Percentiles rank a stretch among this genome's conserved stretches.
phyloP scores from a whole-genome alignment of 2,797 vertebrate species.

The Melopsittacus undulatus region DNA sequence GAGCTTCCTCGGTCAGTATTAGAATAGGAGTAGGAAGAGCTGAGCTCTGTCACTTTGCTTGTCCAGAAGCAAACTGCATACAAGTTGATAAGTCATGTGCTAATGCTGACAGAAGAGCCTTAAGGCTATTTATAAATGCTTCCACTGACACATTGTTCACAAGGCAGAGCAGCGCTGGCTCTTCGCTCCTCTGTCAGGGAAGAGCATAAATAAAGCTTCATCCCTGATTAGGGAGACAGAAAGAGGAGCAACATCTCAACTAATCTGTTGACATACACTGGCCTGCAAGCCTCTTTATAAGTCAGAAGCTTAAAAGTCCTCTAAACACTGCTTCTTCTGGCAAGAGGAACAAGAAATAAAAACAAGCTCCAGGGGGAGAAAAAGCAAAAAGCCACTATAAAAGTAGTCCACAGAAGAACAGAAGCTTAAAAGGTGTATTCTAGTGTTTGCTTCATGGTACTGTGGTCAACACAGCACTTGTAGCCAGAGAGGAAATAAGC shows the following conservation, averaged over 20 bases:
- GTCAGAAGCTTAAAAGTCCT: constrained; percentile 4
- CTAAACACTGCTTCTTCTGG: background rate
- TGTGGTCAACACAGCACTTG: background rate
- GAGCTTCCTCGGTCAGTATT: background rate
- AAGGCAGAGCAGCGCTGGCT: background rate
- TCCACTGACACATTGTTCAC: background rate
- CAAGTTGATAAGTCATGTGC: background rate
- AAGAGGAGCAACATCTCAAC: constrained; percentile 16
- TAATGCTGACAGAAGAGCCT: constrained; percentile 11
- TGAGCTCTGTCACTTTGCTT: constrained; percentile 10
- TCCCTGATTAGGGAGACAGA: constrained; percentile 25
- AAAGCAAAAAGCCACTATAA: background rate
- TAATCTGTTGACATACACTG: constrained; percentile 3
- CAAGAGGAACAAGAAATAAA: background rate
- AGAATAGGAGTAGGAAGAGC: background rate
- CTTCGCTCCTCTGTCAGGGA: background rate
- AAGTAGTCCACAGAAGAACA: background rate
- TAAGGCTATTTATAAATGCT: constrained; percentile 21
- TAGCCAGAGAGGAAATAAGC: constrained; percentile 18
- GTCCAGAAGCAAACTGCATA: constrained; percentile 23
- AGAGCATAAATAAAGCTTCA: constrained; percentile 42
- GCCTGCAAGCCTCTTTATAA: background rate
- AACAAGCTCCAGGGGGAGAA: background rate
- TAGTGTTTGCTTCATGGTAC: background rate
- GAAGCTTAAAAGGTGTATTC: background rate